phyloP scores from a whole-genome alignment of 2,888 invertebrate species.

The Labia minor region DNA sequence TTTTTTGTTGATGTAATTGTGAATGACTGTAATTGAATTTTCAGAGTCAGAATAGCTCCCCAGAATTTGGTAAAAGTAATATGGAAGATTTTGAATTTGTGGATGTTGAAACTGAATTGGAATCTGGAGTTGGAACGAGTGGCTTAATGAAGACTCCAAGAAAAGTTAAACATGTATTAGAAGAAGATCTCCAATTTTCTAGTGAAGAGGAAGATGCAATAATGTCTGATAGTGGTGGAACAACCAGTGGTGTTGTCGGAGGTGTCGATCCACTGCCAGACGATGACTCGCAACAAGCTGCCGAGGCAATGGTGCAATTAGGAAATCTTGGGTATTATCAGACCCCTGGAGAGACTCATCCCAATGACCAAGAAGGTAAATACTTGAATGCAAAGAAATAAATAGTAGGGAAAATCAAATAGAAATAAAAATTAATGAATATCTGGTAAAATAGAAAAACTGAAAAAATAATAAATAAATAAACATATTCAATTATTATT shows the following conservation, averaged over 20 bases:
- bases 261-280: slow-evolving; percentile 35
- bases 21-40: no score
- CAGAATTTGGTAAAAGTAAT: slow-evolving; percentile 40
- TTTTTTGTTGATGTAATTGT: no score
- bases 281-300: slow-evolving; percentile 46
- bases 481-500: no score
- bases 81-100: slow-evolving; percentile 50
- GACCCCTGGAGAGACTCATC: neutral
- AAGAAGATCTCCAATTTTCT: slow-evolving; percentile 62
- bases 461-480: no score
- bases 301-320: slow-evolving; percentile 37
- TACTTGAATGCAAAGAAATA: neutral
- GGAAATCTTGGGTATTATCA: slow-evolving; percentile 55
- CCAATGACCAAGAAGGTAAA: neutral
- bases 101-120: slow-evolving; percentile 49
- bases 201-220: slow-evolving; percentile 51
- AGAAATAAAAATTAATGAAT: no score
- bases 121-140: slow-evolving; percentile 18
- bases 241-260: slow-evolving; percentile 32
- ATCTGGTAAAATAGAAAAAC: no score
- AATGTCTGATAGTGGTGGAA: slow-evolving; percentile 31
- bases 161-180: slow-evolving; percentile 50
- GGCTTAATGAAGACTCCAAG: slow-evolving; percentile 40
- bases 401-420: neutral
- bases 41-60: slow-evolving; percentile 50